Evolutionary conservation across 2,888 invertebrate species (phyloP), one percentile per base, ranked within the genome.

Genomic region (Stenodera caucasica): DNA sequence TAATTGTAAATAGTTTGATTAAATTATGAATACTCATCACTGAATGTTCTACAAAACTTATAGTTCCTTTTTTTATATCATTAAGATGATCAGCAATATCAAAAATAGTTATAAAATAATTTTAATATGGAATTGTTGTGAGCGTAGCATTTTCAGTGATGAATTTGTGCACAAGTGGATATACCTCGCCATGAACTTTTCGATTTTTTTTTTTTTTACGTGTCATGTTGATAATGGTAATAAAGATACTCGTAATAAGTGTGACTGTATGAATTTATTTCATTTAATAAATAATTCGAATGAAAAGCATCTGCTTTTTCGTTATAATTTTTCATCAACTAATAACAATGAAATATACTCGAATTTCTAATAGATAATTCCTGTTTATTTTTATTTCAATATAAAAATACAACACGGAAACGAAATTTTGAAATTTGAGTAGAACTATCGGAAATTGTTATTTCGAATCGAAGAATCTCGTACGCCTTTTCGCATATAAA

Each of bases 1-100:
- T 69, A 35, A 71, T 72, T 79, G 78, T 78, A 78, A 70, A 79
- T 78, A 78, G 71, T 75, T 75, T 71, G 72, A 70, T 76, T 75
- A 76, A 75, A 72, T 75, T 68, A 75, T 76, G 72, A 76, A 74
- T 77, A 77, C 77, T 77, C 77, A 75, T 74, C 69, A 67, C 69
- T 58, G 60, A 60, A 63, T 64, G 63, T 45, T 21, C 51, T 51
- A 32, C 29, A 51, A 11, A 49, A 50, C 14, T 51, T 51, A 32
- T 51, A 32, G 32, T 51, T 51, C 51, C 32, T 51, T 21, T 37
- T 12, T 37, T 15, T 15, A 7, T 14, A 37, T 37, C 14, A 15
- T 15, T 15, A 37, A 8, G 18, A 45, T 18, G 14, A 7, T 18
- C 6, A 21, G 9, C 21, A 21, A 23, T 21, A 45, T 21, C 21